Evolutionary conservation across 2,888 invertebrate genomes (phyloP), one percentile per base, ranked within the genome.

Genomic region (Drosophila fulvimacula): DNA sequence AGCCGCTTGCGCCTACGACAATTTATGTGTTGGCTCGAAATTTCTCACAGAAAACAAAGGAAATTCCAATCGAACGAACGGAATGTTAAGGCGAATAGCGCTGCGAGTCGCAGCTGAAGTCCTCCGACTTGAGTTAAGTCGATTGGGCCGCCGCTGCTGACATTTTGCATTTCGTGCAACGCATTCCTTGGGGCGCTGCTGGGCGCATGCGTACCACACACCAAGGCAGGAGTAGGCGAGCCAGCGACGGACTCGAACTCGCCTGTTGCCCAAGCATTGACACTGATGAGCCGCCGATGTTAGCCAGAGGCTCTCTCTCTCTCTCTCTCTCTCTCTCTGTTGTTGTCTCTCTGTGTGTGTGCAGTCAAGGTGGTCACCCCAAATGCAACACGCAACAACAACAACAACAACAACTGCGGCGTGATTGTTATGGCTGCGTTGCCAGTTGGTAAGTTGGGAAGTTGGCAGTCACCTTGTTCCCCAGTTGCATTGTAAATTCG

Each of bases 91-190:
- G 85, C 83, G 79, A 85, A 71, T 71, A 66, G 72, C 57, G 24
- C 48, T 17, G n/a, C 48, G 30, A 48, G 30, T 34, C 34, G 34
- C 42, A 11, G 41, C 41, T 21, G 13, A 24, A 42, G 24, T 52
- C 52, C 52, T 38, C 34, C 52, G 36, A 27, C 38, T 52, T 21
- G 11, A 24, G 11, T 21, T 57, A 0, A 51, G 34, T 62, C 42
- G 69, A 73, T 60, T 60, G 79, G 82, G 44, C 24, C 9, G 44
- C 76, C 65, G 70, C 56, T 73, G 90, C 90, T 90, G 91, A 91
- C 91, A 91, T 90, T 91, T 91, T 91, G 91, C 91, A 91, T 91
- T 91, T 90, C 79, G 88, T 89, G 87, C 85, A 85, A 81, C 86
- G 89, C 91, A 91, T 91, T 90, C 90, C 91, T 91, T 83, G 83